Percentiles rank a stretch among this genome's conserved stretches.
These are phyloP conservation scores for Leptinotarsa texana DNA, from an alignment of 1,140 invertebrate species.

Conservation along the genomic window DNA sequence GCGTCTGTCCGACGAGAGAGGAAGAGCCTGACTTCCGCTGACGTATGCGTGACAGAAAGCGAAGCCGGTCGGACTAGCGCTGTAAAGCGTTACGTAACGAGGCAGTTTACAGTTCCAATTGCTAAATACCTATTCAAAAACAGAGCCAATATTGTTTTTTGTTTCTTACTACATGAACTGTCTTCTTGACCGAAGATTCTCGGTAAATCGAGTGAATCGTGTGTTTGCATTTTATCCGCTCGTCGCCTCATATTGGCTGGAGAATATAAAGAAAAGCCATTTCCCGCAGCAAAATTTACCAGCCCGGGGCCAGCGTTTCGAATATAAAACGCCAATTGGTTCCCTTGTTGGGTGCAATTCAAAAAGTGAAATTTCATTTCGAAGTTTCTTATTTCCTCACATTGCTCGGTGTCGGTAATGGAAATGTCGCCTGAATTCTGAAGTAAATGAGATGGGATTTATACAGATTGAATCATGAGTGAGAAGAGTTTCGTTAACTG, in stretches of 20 bases:
- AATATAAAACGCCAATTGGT: conserved; percentile 52
- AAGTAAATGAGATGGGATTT: too few species aligned
- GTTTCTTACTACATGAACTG: background rate
- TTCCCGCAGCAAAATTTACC: conserved; percentile 34
- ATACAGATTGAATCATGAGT: too few species aligned
- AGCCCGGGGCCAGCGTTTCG: conserved; percentile 35
- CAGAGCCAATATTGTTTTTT: too few species aligned
- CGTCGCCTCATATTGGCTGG: conserved; percentile 43
- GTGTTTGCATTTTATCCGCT: conserved; percentile 48
- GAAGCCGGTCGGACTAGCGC: too few species aligned
- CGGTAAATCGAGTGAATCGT: conserved; percentile 51
- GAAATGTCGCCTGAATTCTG: background rate
- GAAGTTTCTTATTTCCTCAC: conserved; percentile 48
- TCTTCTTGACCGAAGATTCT: conserved; percentile 49
- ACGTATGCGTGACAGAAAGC: too few species aligned
- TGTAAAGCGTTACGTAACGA: too few species aligned
- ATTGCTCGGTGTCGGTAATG: background rate
- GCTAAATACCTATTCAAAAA: too few species aligned
- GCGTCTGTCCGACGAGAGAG: too few species aligned
- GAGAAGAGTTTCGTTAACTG: too few species aligned
- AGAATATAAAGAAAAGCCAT: conserved; percentile 47
- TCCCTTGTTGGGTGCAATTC: conserved; percentile 53
- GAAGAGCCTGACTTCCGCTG: too few species aligned
- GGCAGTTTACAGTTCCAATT: too few species aligned
- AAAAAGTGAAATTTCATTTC: conserved; percentile 55